Conservation (phyloP, 2,113 vertebrate species). For the Eptatretus burgeri region DNA sequence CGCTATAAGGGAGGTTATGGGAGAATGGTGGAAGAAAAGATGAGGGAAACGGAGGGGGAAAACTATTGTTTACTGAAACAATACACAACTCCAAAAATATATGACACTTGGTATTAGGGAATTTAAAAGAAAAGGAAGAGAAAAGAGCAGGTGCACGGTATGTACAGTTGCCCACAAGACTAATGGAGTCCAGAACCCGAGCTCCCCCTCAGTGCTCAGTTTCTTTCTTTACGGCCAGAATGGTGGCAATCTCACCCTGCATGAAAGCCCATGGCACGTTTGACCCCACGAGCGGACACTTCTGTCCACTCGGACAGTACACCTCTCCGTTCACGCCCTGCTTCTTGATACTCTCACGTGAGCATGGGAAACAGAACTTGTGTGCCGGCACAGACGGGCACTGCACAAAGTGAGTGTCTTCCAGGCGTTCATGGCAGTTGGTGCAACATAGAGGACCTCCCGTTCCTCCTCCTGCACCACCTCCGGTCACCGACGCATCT, state of each 20-base stretch:
- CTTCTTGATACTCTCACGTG: conserved; percentile 41
- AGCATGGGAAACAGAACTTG: conserved; percentile 61
- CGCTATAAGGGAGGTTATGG: background rate
- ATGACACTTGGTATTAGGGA: conserved; percentile 5
- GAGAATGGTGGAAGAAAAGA: background rate
- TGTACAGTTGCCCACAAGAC: background rate
- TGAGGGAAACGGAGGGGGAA: background rate
- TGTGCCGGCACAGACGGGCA: conserved; percentile 43
- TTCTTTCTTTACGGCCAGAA: conserved; percentile 55
- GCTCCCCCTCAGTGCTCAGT: conserved; percentile 21
- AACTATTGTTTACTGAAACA: background rate
- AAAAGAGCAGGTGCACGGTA: background rate
- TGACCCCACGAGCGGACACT: conserved; percentile 42
- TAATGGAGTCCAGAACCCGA: background rate
- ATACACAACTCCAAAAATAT: conserved; percentile 4
- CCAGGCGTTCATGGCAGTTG: conserved; percentile 39
- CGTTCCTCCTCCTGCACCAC: no score
- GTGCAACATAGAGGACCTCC: conserved; percentile 40
- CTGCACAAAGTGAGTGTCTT: conserved; percentile 47
- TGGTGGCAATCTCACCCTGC: conserved; percentile 58
- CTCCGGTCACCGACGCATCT: conserved; percentile 13
- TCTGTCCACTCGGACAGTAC: conserved; percentile 51
- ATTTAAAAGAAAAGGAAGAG: background rate
- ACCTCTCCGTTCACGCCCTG: conserved; percentile 34
- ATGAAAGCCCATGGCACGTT: conserved; percentile 62